Base-by-base conservation (phyloP, 2,113 vertebrate genomes). In the Nycticryphes semicollaris region DNA sequence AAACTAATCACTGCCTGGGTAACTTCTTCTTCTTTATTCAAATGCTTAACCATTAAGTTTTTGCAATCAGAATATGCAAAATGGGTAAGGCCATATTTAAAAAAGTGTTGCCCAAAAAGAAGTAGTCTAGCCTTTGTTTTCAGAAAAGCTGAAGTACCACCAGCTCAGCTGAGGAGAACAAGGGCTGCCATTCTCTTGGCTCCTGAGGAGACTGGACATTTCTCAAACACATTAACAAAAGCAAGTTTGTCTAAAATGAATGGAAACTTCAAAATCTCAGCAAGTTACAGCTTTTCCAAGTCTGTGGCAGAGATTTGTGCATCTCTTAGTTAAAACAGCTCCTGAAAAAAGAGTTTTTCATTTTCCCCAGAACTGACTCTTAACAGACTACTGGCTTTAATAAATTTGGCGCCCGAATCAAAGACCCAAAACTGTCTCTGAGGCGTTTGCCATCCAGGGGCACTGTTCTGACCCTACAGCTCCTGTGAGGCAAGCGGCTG, bases 171-270 rank as follows among this genome's bases (percentile, higher is more conserved):
- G 66, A 67, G 20, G 19, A 73, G 53, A 62, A 73, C 1, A 1
- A 0, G 3, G 39, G 13, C 16, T 72, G 41, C 35, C 1, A 1
- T 62, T 73, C 35, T 48, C 6, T 31, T 2, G 0, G 4, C 12
- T 68, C 10, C 24, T 20, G 35, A 66, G 20, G 24, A 21, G 21
- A 67, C 13, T 35, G 0, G 3, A 54, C 19, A 72, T 64, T 57
- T 93, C 63, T 57, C 33, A 39, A 81, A 43, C 12, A 33, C 22
- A 19, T 41, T 35, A 77, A 27, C 28, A 57, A 43, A 73, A 78
- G 47, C 0, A 0, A 14, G 31, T 66, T 59, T 72, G 8, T 60
- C 59, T 43, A 73, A 50, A 67, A 37, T 27, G 3, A 83, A 90
- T n/a, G 14, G 14, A 21, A 28, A 67, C 35, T 62, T 83, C 37